Percentiles rank a stretch among this genome's conserved stretches.
Evolutionary conservation across 37 sponge, comb jelly and placozoan genomes (phyloP).

Genomic region (Beroe forskalii): DNA sequence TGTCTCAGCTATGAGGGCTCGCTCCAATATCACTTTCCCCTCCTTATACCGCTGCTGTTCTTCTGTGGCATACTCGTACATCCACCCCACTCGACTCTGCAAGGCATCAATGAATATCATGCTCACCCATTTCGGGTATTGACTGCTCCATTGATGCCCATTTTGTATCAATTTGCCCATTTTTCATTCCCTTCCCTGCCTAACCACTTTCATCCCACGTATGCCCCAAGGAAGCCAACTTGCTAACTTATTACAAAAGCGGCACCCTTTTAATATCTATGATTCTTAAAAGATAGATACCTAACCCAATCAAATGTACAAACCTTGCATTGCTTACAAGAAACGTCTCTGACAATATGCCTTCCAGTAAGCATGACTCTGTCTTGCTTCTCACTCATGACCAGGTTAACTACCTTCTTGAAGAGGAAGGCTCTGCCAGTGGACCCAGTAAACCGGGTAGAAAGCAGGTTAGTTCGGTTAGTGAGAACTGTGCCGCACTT

Average conservation of each 20-base stretch:
- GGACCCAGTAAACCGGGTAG: slow-evolving; percentile 94
- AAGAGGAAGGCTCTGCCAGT: slow-evolving; percentile 97
- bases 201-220: too few relatives aligned
- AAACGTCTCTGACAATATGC: slow-evolving; percentile 92
- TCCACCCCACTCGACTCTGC: slow-evolving; percentile 90
- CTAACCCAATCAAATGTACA: too few relatives aligned
- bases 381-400: slow-evolving; percentile 84
- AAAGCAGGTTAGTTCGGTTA: slow-evolving; percentile 84
- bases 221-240: too few relatives aligned
- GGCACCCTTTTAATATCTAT: too few relatives aligned
- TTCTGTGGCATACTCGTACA: slow-evolving; percentile 97
- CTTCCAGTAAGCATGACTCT: slow-evolving; percentile 88
- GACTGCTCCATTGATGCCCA: too few relatives aligned
- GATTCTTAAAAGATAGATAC: too few relatives aligned
- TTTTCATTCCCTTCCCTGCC: too few relatives aligned
- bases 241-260: too few relatives aligned
- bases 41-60: slow-evolving; percentile 98
- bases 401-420: slow-evolving; percentile 95
- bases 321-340: slow-evolving; percentile 86
- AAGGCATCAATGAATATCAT: too few relatives aligned
- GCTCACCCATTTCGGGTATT: too few relatives aligned
- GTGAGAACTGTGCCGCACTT: slow-evolving; percentile 93
- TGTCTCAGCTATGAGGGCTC: slow-evolving; percentile 90
- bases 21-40: slow-evolving; percentile 94
- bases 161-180: too few relatives aligned